Base-by-base conservation (phyloP, 2,113 vertebrate genomes). In the Eurystomus gularis region DNA sequence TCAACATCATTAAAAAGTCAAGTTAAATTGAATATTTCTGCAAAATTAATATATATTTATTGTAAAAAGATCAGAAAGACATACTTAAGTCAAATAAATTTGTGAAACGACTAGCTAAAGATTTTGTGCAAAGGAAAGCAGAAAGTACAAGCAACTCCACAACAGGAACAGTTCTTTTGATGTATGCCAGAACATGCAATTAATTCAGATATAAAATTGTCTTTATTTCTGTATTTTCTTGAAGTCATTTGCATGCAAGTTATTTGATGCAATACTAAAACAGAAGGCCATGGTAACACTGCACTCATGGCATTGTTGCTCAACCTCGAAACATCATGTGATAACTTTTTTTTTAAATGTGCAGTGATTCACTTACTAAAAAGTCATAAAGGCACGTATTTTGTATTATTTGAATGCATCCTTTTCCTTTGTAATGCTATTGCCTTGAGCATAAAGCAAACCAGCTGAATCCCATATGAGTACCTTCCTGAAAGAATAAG, bases 401-500 rank as follows among this genome's bases (percentile, higher is more conserved):
- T n/a, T n/a, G n/a, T n/a, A n/a, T 42, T 94, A 80, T 55, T 85
- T 73, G 54, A 91, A 90, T 9, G 24, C 70, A 51, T 44, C 42
- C 55, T 90, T 92, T 81, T n/a, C 19, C 93, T 94, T 94, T 86
- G 73, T 87, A 93, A 95, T 90, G 85, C 68, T 79, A 54, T 77
- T 95, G 54, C 69, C 87, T 82, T 66, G 48, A 95, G 83, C 71
- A 89, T 39, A 82, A 95, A 95, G 77, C 49, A 82, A 16, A 39
- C 24, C 91, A 97, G 88, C 76, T 96, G 93, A 97, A 88, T 88
- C 80, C 86, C 90, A 85, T 71, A 95, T 78, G 80, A 94, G 42
- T 19, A 94, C 51, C 57, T 92, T 94, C 70, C 85, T 86, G 93
- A 96, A 91, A 94, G 83, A 84, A 85, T 73, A 62, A 94, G 44